phyloP scores from a whole-genome alignment of 2,888 invertebrate genomes.

The Drosophila macrothrix region DNA sequence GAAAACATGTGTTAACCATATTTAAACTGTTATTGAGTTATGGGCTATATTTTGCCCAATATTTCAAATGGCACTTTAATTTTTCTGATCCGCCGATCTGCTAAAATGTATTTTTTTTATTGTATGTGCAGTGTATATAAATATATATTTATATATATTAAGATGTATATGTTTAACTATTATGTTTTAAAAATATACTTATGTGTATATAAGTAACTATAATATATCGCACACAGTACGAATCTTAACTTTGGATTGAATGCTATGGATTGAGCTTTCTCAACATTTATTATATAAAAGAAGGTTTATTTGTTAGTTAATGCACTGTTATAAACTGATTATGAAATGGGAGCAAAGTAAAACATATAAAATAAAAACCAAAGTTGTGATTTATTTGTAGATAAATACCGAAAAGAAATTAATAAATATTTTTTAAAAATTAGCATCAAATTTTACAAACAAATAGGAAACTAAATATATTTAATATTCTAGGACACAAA shows the following conservation, averaged over 20 bases:
- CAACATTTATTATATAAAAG: slow-evolving; percentile 19
- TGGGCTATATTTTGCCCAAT: slow-evolving; percentile 18
- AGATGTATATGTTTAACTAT: slow-evolving; percentile 36
- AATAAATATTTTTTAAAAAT: slow-evolving; percentile 61
- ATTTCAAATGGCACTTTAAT: slow-evolving; percentile 31
- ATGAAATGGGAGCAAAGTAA: slow-evolving; percentile 4
- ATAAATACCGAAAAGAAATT: slow-evolving; percentile 31
- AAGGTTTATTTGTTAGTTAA: slow-evolving; percentile 1
- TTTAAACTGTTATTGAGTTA: slow-evolving; percentile 21
- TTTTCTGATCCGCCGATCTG: slow-evolving; percentile 28
- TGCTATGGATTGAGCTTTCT: slow-evolving; percentile 37
- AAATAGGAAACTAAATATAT: slow-evolving; percentile 43
- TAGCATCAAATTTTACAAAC: slow-evolving; percentile 43
- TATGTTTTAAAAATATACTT: slow-evolving; percentile 32
- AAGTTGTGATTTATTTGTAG: slow-evolving; percentile 44
- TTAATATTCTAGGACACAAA: slow-evolving; percentile 28
- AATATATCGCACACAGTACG: slow-evolving; percentile 56
- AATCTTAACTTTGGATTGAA: slow-evolving; percentile 47
- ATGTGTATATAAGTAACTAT: slow-evolving; percentile 54
- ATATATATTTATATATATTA: slow-evolving; percentile 19
- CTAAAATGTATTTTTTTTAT: slow-evolving; percentile 29
- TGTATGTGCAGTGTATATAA: slow-evolving; percentile 18
- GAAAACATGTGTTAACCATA: slow-evolving; percentile 38
- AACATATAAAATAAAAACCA: slow-evolving; percentile 30
- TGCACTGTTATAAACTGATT: slow-evolving; percentile 17